Percentiles rank a stretch among this genome's conserved stretches.
Evolutionary conservation across 2,797 vertebrate genomes (phyloP).

Genomic region (Miichthys miiuy): DNA sequence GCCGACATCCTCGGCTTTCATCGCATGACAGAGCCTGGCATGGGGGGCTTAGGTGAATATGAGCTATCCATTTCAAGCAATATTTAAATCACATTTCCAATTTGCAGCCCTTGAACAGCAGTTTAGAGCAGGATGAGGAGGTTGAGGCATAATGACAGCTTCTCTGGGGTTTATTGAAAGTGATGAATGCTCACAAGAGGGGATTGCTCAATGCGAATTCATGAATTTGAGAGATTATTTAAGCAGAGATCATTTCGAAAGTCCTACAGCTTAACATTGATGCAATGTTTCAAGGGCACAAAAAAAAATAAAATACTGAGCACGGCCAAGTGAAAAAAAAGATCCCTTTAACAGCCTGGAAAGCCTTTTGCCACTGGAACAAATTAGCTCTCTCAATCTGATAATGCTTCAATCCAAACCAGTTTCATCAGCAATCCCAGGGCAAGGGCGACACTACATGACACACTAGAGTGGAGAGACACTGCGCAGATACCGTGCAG

Average conservation of each 20-base stretch:
- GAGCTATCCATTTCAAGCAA: constrained; percentile 81
- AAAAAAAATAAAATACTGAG: constrained; percentile 56
- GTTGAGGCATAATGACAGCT: constrained; percentile 82
- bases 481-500: constrained; percentile 42
- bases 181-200: constrained; percentile 81
- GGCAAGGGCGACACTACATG: constrained; percentile 43
- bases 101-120: constrained; percentile 82
- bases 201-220: constrained; percentile 79
- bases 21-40: constrained; percentile 64
- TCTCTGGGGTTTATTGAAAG: constrained; percentile 84
- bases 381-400: constrained; percentile 79
- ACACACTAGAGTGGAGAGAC: constrained; percentile 51
- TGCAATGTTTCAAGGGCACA: constrained; percentile 79
- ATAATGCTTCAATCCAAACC: constrained; percentile 67
- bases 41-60: constrained; percentile 80
- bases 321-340: constrained; percentile 35
- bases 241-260: constrained; percentile 82
- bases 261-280: constrained; percentile 73
- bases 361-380: constrained; percentile 70
- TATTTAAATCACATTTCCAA: constrained; percentile 87
- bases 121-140: constrained; percentile 79
- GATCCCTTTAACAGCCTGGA: constrained; percentile 60
- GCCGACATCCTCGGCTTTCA: constrained; percentile 63
- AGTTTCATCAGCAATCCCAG: constrained; percentile 70
- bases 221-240: constrained; percentile 87